A percentile compares a stretch with the other conserved stretches of the same genome.
These are phyloP conservation scores for Hyppa rectilinea DNA, from an alignment of 2,888 invertebrate species.

Conservation along the genomic window DNA sequence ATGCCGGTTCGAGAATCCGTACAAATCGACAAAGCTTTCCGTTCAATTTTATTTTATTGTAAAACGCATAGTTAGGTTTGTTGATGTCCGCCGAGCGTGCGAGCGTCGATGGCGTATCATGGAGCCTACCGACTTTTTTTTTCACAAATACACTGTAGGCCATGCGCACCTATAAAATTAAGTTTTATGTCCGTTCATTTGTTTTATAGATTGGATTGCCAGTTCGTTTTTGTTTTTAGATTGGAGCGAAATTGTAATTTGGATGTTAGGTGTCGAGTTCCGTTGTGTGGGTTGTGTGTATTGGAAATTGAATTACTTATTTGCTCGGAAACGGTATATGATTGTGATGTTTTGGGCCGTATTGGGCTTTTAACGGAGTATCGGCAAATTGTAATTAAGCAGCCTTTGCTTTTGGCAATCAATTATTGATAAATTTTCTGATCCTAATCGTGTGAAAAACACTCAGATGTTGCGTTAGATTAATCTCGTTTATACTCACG, in stretches of 20 bases:
- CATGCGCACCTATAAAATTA: slow-evolving; percentile 61
- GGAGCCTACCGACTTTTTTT: slow-evolving; percentile 52
- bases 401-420: not conserved
- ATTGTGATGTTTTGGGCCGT: slow-evolving; percentile 33
- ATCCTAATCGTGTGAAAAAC: not conserved
- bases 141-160: slow-evolving; percentile 56
- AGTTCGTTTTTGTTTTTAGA: slow-evolving; percentile 57
- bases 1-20: slow-evolving; percentile 57
- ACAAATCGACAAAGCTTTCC: slow-evolving; percentile 65
- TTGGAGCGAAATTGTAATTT: slow-evolving; percentile 59
- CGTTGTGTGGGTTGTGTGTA: slow-evolving; percentile 39
- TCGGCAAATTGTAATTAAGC: slow-evolving; percentile 21
- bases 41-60: slow-evolving; percentile 68
- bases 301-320: slow-evolving; percentile 59
- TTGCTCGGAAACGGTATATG: slow-evolving; percentile 24
- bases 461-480: not conserved
- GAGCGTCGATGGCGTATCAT: slow-evolving; percentile 48
- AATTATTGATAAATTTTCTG: slow-evolving; percentile 9
- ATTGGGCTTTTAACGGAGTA: slow-evolving; percentile 1
- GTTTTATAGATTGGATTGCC: slow-evolving; percentile 63
- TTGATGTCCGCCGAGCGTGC: slow-evolving; percentile 52
- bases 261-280: slow-evolving; percentile 47
- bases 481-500: not conserved
- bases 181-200: slow-evolving; percentile 62
- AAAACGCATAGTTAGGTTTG: slow-evolving; percentile 61